These are phyloP conservation scores for Phymorhynchus buccinoides DNA, from an alignment of 1,140 invertebrate genomes.

Conservation along the genomic window DNA sequence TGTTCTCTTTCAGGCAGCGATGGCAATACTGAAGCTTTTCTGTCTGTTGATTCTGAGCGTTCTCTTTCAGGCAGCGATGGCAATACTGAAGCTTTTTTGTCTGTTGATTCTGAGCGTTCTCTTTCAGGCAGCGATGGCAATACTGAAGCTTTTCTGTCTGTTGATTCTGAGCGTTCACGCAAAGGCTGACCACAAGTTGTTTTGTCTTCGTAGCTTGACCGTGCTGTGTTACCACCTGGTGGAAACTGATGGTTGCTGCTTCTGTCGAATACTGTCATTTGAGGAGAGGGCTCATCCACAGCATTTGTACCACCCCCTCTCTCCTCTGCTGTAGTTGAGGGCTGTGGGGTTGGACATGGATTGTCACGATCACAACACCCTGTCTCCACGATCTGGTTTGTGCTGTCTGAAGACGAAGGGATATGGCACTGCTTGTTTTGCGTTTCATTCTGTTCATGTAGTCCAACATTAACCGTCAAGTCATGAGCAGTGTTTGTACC, in stretches of 20 bases:
- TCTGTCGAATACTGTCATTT: background rate
- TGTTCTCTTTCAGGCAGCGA: background rate
- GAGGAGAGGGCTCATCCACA: background rate
- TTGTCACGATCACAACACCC: background rate
- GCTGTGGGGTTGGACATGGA: background rate
- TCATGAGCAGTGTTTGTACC: background rate
- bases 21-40: background rate
- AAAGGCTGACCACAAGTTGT: background rate
- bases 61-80: background rate
- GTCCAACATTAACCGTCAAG: background rate
- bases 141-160: background rate
- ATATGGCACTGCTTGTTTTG: background rate
- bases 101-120: background rate
- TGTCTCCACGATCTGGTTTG: background rate
- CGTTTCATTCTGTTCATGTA: background rate
- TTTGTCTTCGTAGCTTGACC: background rate
- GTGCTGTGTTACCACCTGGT: background rate
- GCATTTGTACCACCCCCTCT: background rate
- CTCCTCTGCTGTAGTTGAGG: background rate
- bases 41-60: background rate
- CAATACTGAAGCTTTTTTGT: background rate
- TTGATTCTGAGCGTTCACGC: background rate
- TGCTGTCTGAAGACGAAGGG: background rate
- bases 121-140: background rate
- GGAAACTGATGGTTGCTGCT: background rate